A percentile compares a stretch with the other conserved stretches of the same genome.
Conservation (phyloP, 2,797 vertebrate genomes). For the Cottoperca gobio region DNA sequence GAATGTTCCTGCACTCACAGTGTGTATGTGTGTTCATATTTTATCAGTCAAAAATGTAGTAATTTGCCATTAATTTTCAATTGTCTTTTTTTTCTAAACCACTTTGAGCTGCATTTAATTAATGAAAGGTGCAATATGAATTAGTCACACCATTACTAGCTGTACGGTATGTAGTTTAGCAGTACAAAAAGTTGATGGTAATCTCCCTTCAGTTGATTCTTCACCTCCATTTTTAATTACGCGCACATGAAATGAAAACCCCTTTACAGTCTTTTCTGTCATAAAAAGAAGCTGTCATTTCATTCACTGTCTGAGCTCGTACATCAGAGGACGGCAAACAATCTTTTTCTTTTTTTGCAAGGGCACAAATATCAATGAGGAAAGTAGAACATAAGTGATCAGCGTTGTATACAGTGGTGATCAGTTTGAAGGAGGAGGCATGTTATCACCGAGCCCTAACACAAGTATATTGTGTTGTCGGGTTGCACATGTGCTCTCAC, state of each 20-base stretch:
- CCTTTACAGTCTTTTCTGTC: not conserved
- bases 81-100: not conserved
- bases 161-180: not conserved
- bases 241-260: not conserved
- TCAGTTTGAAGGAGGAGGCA: slow-evolving; percentile 17
- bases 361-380: not conserved
- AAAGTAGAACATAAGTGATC: not conserved
- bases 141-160: not conserved
- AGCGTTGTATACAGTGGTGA: slow-evolving; percentile 1
- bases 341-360: not conserved
- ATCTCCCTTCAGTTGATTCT: not conserved
- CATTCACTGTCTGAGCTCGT: not conserved
- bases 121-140: not conserved
- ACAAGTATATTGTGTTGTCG: slow-evolving; percentile 21
- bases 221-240: not conserved
- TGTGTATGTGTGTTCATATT: not conserved
- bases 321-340: not conserved
- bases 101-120: not conserved
- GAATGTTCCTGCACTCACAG: not conserved
- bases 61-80: too few relatives aligned
- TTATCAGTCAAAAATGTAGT: too few relatives aligned
- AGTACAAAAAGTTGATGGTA: not conserved
- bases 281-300: not conserved
- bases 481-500: slow-evolving; percentile 36
- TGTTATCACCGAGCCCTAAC: slow-evolving; percentile 21